Evolutionary conservation across 2,113 vertebrate genomes (phyloP).

Genomic region (Lipophrys pholis): DNA sequence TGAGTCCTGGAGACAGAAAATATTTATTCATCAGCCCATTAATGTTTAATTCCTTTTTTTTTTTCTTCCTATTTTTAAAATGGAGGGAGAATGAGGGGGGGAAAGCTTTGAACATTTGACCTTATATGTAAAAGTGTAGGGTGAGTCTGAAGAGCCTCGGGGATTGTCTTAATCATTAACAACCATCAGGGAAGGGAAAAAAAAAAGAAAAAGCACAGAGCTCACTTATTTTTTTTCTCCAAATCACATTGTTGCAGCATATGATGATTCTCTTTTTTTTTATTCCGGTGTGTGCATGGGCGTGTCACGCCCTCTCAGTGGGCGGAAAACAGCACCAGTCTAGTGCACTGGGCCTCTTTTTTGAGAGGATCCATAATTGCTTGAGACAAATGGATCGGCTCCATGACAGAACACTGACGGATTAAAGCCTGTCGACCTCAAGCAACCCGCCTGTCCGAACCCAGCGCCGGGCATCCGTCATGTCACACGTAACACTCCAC

Average conservation of each 20-base stretch:
- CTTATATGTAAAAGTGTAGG: slow-evolving; percentile 78
- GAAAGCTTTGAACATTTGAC: slow-evolving; percentile 82
- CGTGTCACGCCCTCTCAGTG: not conserved
- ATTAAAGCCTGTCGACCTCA: not conserved
- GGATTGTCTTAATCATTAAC: slow-evolving; percentile 75
- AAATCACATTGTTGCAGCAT: slow-evolving; percentile 46
- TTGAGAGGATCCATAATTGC: slow-evolving; percentile 19
- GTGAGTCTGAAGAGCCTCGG: slow-evolving; percentile 62
- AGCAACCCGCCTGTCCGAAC: not conserved
- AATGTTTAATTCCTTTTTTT: slow-evolving; percentile 77
- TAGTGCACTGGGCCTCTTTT: not conserved
- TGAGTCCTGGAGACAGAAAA: slow-evolving; percentile 81
- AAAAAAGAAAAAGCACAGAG: slow-evolving; percentile 1
- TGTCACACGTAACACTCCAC: not conserved
- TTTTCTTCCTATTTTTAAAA: slow-evolving; percentile 61
- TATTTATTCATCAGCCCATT: slow-evolving; percentile 84
- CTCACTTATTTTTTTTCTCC: slow-evolving; percentile 22
- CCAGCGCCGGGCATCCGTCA: slow-evolving; percentile 2
- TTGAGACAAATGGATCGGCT: not conserved
- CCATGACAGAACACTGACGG: not conserved
- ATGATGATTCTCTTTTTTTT: slow-evolving; percentile 12
- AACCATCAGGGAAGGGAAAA: slow-evolving; percentile 30
- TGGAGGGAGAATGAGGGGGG: slow-evolving; percentile 53
- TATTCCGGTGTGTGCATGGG: not conserved
- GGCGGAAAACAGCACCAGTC: not conserved